Percentiles rank a stretch among this genome's conserved stretches.
Evolutionary conservation across 1,140 invertebrate species (phyloP).

Genomic region (Zaprionus vittiger): DNA sequence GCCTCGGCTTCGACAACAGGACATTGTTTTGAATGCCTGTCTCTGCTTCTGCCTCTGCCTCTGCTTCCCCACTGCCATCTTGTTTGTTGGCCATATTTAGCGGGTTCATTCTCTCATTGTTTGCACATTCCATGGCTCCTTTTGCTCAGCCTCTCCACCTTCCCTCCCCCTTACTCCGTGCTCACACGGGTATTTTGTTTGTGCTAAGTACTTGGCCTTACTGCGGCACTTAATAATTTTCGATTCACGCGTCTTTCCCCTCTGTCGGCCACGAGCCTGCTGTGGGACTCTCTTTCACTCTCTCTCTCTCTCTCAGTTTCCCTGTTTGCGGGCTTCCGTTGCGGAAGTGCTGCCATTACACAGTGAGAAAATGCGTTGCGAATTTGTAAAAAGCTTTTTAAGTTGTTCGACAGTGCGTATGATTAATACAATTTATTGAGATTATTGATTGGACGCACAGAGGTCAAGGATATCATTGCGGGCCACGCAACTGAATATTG

Average conservation of each 20-base stretch:
- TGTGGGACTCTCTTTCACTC: background rate
- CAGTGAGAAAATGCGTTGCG: conserved; percentile 51
- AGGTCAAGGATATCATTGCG: conserved; percentile 17
- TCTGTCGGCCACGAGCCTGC: background rate
- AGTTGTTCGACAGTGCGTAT: conserved; percentile 63
- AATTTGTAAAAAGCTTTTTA: conserved; percentile 39
- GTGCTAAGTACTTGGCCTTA: conserved; percentile 73
- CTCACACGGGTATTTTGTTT: conserved; percentile 52
- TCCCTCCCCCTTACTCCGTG: background rate
- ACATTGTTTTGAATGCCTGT: conserved; percentile 50
- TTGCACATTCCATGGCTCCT: conserved; percentile 66
- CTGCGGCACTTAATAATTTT: conserved; percentile 78
- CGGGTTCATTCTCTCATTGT: conserved; percentile 66
- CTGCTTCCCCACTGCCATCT: conserved; percentile 6
- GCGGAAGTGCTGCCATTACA: conserved; percentile 64
- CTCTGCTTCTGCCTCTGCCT: background rate
- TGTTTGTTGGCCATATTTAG: conserved; percentile 72
- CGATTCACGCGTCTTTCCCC: conserved; percentile 51
- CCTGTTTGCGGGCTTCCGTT: conserved; percentile 24
- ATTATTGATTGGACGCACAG: conserved; percentile 15
- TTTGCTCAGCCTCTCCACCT: conserved; percentile 36
- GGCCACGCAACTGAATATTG: background rate
- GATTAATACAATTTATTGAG: conserved; percentile 55
- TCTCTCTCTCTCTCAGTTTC: conserved; percentile 4
- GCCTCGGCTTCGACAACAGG: conserved; percentile 15